These are phyloP conservation scores for Epinephelus cyanopodus DNA, from an alignment of 2,113 vertebrate genomes.

Conservation along the genomic window DNA sequence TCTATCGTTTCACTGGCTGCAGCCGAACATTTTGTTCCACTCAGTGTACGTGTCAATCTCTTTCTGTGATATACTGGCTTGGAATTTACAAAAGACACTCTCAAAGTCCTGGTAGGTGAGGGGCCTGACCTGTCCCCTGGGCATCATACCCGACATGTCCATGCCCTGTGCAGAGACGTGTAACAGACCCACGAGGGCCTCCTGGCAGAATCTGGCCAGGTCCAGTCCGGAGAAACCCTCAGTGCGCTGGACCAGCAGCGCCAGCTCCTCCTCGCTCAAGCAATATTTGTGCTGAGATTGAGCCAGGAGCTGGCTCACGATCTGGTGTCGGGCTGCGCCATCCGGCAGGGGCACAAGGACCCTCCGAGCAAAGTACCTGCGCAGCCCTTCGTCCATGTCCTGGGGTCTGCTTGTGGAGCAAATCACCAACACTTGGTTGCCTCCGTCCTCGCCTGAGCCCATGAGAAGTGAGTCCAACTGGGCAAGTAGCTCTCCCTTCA, in stretches of 20 bases:
- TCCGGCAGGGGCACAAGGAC: slow-evolving; percentile 96
- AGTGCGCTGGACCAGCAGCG: slow-evolving; percentile 95
- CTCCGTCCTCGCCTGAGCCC: slow-evolving; percentile 90
- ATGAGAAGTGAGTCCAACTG: slow-evolving; percentile 95
- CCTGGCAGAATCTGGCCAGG: slow-evolving; percentile 95
- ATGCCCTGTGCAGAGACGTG: slow-evolving; percentile 91
- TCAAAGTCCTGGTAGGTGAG: slow-evolving; percentile 98
- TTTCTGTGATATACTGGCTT: slow-evolving; percentile 98
- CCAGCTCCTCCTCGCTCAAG: slow-evolving; percentile 96
- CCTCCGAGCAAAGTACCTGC: slow-evolving; percentile 95
- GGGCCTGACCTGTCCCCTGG: slow-evolving; percentile 92
- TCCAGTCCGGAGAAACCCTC: slow-evolving; percentile 97
- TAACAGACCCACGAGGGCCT: slow-evolving; percentile 92
- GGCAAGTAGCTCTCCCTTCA: slow-evolving; percentile 95
- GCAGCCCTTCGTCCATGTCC: slow-evolving; percentile 96
- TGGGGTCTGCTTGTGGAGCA: slow-evolving; percentile 97
- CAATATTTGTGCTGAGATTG: slow-evolving; percentile 99
- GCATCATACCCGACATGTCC: slow-evolving; percentile 95
- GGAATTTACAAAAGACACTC: slow-evolving; percentile 97
- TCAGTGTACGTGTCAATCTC: slow-evolving; percentile 97
- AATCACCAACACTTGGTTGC: slow-evolving; percentile 93
- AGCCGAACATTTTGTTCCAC: slow-evolving; percentile 99
- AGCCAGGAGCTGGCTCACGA: slow-evolving; percentile 95
- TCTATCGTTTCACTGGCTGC: slow-evolving; percentile 90
- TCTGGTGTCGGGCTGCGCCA: slow-evolving; percentile 93